A percentile compares a stretch with the other conserved stretches of the same genome.
Evolutionary conservation across 2,113 vertebrate genomes (phyloP).

Genomic region (Sterna hirundo): DNA sequence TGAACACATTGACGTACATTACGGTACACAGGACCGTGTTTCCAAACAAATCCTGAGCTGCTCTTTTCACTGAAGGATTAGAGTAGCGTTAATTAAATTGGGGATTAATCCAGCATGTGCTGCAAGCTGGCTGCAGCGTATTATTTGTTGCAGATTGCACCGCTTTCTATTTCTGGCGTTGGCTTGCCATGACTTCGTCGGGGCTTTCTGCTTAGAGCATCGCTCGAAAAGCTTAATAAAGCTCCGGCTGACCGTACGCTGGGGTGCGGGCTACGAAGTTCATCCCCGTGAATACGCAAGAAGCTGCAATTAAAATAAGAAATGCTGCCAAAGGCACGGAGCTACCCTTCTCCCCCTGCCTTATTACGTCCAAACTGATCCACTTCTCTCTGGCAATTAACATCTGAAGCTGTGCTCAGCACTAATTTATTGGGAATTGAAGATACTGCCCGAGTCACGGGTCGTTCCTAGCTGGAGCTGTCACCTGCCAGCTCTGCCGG

Average conservation of each 20-base stretch:
- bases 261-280: background rate
- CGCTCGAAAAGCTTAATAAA: background rate
- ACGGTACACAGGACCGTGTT: background rate
- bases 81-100: background rate
- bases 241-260: background rate
- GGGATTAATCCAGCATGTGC: conserved; percentile 17
- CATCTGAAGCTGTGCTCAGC: background rate
- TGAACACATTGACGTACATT: background rate
- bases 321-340: background rate
- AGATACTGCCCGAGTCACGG: rapidly evolving
- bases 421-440: background rate
- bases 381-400: background rate
- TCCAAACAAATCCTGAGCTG: background rate
- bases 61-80: conserved; percentile 30
- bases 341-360: background rate
- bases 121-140: background rate
- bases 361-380: background rate
- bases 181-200: background rate
- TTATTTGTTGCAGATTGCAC: background rate
- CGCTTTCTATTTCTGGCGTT: background rate
- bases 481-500: background rate
- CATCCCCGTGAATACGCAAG: background rate
- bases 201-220: background rate
- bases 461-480: background rate
- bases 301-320: background rate